Evolutionary conservation across 2,888 invertebrate genomes (phyloP), one percentile per base, ranked within the genome.

Genomic region (Habrosyne pyritoides): DNA sequence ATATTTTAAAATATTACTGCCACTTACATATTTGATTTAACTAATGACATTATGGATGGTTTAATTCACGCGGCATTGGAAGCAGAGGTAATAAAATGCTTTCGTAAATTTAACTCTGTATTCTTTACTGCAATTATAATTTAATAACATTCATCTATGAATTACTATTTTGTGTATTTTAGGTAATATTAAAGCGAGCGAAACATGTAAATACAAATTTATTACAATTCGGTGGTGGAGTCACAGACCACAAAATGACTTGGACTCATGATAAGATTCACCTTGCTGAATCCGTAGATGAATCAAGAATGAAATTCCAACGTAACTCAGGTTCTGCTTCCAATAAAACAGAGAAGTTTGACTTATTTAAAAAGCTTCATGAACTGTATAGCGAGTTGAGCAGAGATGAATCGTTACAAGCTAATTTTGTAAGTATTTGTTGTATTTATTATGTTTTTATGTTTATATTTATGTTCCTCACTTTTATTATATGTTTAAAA

Each of bases 11-110:
- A 85, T 81, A 81, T 78, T 83, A 81, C 84, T 86, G 81, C 81
- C 81, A 84, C 79, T 84, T 79, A 84, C 76, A 84, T 83, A 89
- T 83, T 87, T 83, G 83, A 86, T 87, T 81, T 86, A 86, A 83
- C 86, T 87, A 89, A 90, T 91, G 87, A 89, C 91, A 92, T 85
- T 91, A 92, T 92, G 91, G 92, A 92, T 92, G 91, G 91, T 89
- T 91, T 92, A 91, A 91, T 91, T 91, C 91, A 92, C 91, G 91
- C 92, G 89, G 91, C 92, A 92, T 88, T 91, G 88, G 92, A 92
- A 89, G 92, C 92, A 84, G 91, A 92, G 92, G 92, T 89, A 87
- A 81, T 84, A 81, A 70, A 68, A 71, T 83, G 78, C 80, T 83
- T 84, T 84, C 79, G 76, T 77, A 69, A 77, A 67, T 75, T 73